Percentiles rank a stretch among this genome's conserved stretches.
Conservation (phyloP, 2,888 invertebrate genomes). For the Drosophila ustulata region DNA sequence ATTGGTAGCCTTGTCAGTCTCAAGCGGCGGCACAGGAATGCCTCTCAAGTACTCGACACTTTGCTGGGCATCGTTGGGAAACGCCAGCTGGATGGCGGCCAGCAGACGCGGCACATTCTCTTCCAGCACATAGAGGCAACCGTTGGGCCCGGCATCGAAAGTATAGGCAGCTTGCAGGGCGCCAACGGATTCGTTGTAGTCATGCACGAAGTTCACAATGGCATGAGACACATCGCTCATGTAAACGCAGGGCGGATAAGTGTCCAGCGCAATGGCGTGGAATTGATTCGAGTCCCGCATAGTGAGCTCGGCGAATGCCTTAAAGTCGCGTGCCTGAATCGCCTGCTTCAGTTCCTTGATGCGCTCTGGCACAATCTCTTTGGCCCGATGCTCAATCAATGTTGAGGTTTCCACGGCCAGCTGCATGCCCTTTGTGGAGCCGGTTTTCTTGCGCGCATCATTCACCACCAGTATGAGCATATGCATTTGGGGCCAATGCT, state of each 20-base stretch:
- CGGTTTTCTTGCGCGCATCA: slow-evolving; percentile 92
- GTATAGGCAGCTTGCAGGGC: slow-evolving; percentile 94
- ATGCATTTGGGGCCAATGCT: slow-evolving; percentile 96
- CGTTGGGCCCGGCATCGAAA: slow-evolving; percentile 99
- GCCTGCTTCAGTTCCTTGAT: slow-evolving; percentile 86
- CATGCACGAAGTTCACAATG: slow-evolving; percentile 92
- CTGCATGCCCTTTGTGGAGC: slow-evolving; percentile 96
- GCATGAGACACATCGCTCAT: slow-evolving; percentile 95
- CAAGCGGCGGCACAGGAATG: slow-evolving; percentile 82
- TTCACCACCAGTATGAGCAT: slow-evolving; percentile 95
- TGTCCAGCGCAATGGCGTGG: slow-evolving; percentile 96
- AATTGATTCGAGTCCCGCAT: slow-evolving; percentile 99
- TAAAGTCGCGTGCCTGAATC: slow-evolving; percentile 89
- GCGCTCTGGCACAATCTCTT: slow-evolving; percentile 90
- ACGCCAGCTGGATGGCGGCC: slow-evolving; percentile 89
- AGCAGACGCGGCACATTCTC: slow-evolving; percentile 90
- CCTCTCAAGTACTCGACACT: slow-evolving; percentile 87
- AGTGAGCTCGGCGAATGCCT: slow-evolving; percentile 94
- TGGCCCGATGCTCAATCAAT: slow-evolving; percentile 90
- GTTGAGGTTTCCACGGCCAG: slow-evolving; percentile 92
- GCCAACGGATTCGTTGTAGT: slow-evolving; percentile 90
- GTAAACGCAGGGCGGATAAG: slow-evolving; percentile 97
- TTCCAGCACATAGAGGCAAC: slow-evolving; percentile 93
- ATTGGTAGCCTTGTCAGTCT: slow-evolving; percentile 36
- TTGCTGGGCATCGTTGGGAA: slow-evolving; percentile 87